Base-by-base conservation (phyloP, 2,113 vertebrate genomes). In the Pygoscelis adeliae region DNA sequence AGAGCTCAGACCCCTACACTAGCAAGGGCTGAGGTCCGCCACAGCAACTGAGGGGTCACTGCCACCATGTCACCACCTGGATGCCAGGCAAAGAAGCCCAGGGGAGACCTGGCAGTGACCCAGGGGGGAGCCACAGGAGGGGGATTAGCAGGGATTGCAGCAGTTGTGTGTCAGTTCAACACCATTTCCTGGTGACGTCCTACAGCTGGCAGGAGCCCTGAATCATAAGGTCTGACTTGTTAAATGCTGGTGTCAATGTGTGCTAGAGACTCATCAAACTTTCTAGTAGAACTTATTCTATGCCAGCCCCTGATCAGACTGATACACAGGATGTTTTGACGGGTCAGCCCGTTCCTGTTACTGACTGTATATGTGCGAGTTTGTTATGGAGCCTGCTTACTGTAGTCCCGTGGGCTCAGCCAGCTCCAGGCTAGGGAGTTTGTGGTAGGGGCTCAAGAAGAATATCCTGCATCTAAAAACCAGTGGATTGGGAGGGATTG, bases 141-240 rank as follows among this genome's bases (percentile, higher is more conserved):
- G 30, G 50, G 29, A 15, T 55, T 22, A 23, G 42, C 67, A 84
- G 72, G 65, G 88, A 40, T 66, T 74, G 42, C 65, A 55, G 72
- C 76, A 87, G 44, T 77, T 18, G 61, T 27, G 38, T 71, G 58
- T 87, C 1, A 0, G 87, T 78, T 96, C 69, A 87, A 66, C 83
- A 78, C 77, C 56, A 5, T 90, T 95, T 95, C 89, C 94, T 87
- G 91, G 94, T 87, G 95, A 67, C 5, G 13, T 85, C 90, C 13
- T 0, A 4, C 65, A 80, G 91, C 83, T 94, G 87, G 89, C 95
- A 95, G 87, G 49, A 93, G 53, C 90, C 71, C 82, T 56, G 55
- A 80, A 90, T 97, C 95, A 94, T 93, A 97, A 83, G 92, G 82
- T 93, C 88, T 95, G 92, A 66, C 93, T 95, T 66, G 85, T 91